These are phyloP conservation scores for Steatocranus sp. DNA, from an alignment of 2,797 vertebrate species.

Conservation along the genomic window DNA sequence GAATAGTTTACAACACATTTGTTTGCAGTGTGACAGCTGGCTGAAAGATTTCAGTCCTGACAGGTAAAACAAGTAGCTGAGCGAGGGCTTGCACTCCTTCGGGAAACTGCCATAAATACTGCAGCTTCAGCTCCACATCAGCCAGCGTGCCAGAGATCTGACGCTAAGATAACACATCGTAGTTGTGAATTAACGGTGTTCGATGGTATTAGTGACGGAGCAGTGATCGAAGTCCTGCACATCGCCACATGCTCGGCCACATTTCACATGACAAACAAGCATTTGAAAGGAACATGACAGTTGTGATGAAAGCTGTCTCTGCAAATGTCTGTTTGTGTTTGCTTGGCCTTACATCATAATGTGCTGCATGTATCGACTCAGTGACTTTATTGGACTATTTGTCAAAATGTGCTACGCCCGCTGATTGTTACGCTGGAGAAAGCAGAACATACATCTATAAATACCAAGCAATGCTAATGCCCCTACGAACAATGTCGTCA, in stretches of 20 bases:
- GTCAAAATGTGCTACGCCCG: not conserved
- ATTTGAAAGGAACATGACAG: not conserved
- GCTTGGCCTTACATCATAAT: not conserved
- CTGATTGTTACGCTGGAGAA: not conserved
- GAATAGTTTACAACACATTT: not conserved
- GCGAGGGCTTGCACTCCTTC: conserved; percentile 23
- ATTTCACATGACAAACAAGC: not conserved
- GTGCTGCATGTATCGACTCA: not conserved
- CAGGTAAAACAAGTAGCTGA: conserved; percentile 39
- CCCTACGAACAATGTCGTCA: accelerated
- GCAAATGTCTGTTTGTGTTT: not conserved
- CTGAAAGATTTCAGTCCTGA: conserved; percentile 9
- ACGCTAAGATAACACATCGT: not conserved
- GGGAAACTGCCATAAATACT: conserved; percentile 30
- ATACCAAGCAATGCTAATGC: not conserved
- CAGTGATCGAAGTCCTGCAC: not conserved
- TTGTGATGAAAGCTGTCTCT: not conserved
- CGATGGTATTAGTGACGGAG: not conserved
- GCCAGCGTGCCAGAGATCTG: not conserved
- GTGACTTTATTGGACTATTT: conserved; percentile 14
- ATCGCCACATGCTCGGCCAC: not conserved
- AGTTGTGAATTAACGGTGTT: not conserved
- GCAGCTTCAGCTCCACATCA: not conserved
- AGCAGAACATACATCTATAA: not conserved
- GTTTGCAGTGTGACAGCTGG: not conserved